phyloP scores from a whole-genome alignment of 2,797 vertebrate species.

The Liparis tanakae region DNA sequence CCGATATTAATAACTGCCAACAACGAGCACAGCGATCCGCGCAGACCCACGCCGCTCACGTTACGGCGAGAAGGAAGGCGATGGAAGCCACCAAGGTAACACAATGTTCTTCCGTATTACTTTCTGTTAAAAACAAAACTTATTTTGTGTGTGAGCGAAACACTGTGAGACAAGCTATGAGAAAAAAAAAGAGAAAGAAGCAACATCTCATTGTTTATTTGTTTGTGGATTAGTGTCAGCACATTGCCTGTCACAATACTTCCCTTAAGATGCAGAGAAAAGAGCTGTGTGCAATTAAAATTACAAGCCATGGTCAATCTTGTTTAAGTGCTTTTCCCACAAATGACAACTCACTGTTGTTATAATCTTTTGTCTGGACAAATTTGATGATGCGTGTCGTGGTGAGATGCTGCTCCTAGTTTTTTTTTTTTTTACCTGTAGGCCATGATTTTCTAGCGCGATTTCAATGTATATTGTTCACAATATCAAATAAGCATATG shows the following conservation, averaged over 20 bases:
- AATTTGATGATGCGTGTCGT: constrained; percentile 77
- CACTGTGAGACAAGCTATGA: constrained; percentile 51
- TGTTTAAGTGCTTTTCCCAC: constrained; percentile 80
- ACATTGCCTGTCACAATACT: constrained; percentile 77
- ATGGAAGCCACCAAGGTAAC: constrained; percentile 80
- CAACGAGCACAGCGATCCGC: constrained; percentile 73
- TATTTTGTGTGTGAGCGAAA: constrained; percentile 58
- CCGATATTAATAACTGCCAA: constrained; percentile 75
- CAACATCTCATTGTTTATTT: constrained; percentile 73
- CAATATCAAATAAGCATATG: constrained; percentile 43
- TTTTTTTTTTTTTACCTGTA: constrained; percentile 68
- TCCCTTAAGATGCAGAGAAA: constrained; percentile 79
- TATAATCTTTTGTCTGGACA: constrained; percentile 77
- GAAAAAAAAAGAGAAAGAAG: constrained; percentile 44
- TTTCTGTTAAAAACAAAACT: constrained; percentile 58
- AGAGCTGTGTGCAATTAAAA: constrained; percentile 83
- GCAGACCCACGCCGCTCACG: constrained; percentile 66
- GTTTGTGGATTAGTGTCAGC: constrained; percentile 83
- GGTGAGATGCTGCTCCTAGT: constrained; percentile 56
- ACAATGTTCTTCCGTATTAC: constrained; percentile 43
- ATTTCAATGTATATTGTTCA: constrained; percentile 34
- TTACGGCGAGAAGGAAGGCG: constrained; percentile 72
- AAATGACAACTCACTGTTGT: constrained; percentile 81
- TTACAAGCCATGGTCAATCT: constrained; percentile 84
- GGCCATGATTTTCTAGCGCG: constrained; percentile 56